Evolutionary conservation across 1,140 invertebrate genomes (phyloP).

Genomic region (Drosophila mayri): DNA sequence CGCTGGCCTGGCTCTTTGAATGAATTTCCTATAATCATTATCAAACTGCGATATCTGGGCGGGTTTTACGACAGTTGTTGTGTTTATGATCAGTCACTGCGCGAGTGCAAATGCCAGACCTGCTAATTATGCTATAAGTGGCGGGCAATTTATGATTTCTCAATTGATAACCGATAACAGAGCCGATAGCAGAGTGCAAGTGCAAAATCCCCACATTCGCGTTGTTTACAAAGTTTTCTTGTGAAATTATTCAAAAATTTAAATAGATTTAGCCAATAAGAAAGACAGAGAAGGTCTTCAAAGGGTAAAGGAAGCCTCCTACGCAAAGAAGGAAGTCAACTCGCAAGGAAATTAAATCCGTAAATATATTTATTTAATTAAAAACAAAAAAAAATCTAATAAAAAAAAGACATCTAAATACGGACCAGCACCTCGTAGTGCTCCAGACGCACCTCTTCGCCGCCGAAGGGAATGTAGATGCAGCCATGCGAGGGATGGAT

Average conservation of each 20-base stretch:
- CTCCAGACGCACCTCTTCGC: constrained; percentile 87
- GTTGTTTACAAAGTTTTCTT: constrained; percentile 1
- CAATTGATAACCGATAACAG: constrained; percentile 23
- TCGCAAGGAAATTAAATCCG: background rate
- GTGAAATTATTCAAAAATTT: background rate
- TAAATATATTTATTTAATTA: background rate
- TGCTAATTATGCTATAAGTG: constrained; percentile 13
- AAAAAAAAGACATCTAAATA: constrained; percentile 1
- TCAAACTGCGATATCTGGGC: constrained; percentile 17
- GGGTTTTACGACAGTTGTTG: constrained; percentile 15
- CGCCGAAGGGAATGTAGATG: constrained; percentile 88
- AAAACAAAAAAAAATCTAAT: background rate
- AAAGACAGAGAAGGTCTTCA: background rate
- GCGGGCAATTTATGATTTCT: constrained; percentile 26
- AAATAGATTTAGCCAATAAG: background rate
- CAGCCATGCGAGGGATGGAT: constrained; percentile 88
- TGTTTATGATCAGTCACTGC: constrained; percentile 5
- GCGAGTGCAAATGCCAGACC: constrained; percentile 12
- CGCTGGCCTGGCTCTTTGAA: background rate
- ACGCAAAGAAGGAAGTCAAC: background rate
- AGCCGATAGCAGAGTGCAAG: constrained; percentile 9
- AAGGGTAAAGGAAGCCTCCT: background rate
- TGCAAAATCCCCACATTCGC: background rate
- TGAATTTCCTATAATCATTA: constrained; percentile 6
- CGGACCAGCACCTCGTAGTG: constrained; percentile 86